phyloP scores from a whole-genome alignment of 2,113 vertebrate genomes.

The Lagopus muta region DNA sequence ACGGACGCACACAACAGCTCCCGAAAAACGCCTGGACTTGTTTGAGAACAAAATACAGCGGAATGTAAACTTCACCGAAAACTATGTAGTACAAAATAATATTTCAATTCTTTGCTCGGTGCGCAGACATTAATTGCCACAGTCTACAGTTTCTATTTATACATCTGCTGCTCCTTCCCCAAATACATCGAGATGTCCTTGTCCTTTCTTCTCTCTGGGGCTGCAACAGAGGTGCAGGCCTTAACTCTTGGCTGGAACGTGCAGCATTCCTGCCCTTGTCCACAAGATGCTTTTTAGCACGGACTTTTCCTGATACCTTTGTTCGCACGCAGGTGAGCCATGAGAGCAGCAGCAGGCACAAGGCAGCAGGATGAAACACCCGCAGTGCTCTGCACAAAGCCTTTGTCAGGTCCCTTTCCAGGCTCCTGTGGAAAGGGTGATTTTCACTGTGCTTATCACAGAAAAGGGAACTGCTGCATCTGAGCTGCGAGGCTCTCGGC shows the following conservation, averaged over 20 bases:
- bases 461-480: neutral
- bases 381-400: neutral
- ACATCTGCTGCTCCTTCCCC: neutral
- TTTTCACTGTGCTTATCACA: neutral
- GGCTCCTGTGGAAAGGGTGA: neutral
- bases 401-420: neutral
- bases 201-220: neutral
- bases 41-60: neutral
- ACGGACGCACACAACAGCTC: neutral
- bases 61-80: conserved; percentile 2
- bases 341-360: neutral
- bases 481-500: neutral
- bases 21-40: neutral
- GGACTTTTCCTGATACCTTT: neutral
- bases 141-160: conserved; percentile 20
- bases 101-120: neutral
- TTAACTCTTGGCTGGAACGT: neutral
- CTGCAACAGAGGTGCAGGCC: neutral
- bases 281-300: neutral
- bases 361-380: too few relatives aligned
- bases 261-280: rapidly evolving
- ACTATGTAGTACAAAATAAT: neutral
- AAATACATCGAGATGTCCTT: neutral
- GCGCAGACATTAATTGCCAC: neutral
- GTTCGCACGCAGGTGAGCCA: rapidly evolving